Conservation (phyloP, 2,797 vertebrate species). For the Gouania willdenowi region DNA sequence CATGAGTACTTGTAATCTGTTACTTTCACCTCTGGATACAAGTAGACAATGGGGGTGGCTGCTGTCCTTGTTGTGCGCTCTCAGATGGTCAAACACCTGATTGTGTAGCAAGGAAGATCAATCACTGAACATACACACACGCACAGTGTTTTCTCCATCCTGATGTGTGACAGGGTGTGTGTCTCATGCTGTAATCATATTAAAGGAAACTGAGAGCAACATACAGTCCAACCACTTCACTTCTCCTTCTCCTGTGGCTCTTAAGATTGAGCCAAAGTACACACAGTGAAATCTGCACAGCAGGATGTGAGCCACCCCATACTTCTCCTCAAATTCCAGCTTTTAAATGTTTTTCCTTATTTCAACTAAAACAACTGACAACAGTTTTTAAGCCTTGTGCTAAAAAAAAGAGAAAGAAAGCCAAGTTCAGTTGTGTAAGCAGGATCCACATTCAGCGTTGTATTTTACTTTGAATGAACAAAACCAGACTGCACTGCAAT, state of each 20-base stretch:
- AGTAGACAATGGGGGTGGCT: too few species aligned
- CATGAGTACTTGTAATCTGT: too few species aligned
- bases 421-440: too few species aligned
- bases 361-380: conserved; percentile 58
- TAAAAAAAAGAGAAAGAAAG: too few species aligned
- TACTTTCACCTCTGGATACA: too few species aligned
- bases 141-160: conserved; percentile 61
- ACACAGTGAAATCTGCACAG: conserved; percentile 66
- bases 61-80: too few species aligned
- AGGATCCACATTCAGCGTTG: too few species aligned
- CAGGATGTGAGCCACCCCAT: conserved; percentile 65
- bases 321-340: conserved; percentile 64
- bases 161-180: conserved; percentile 39
- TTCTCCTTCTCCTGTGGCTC: conserved; percentile 51
- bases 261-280: conserved; percentile 59
- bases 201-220: conserved; percentile 40
- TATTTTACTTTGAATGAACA: too few species aligned
- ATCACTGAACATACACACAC: conserved; percentile 57
- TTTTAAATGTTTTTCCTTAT: conserved; percentile 57
- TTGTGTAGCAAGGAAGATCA: conserved; percentile 67
- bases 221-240: conserved; percentile 50
- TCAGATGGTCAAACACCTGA: conserved; percentile 76
- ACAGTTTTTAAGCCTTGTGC: conserved; percentile 27
- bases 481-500: too few species aligned
- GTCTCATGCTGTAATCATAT: conserved; percentile 34